Conservation (phyloP, 2,888 invertebrate species). For the Strigamia transsilvanica region DNA sequence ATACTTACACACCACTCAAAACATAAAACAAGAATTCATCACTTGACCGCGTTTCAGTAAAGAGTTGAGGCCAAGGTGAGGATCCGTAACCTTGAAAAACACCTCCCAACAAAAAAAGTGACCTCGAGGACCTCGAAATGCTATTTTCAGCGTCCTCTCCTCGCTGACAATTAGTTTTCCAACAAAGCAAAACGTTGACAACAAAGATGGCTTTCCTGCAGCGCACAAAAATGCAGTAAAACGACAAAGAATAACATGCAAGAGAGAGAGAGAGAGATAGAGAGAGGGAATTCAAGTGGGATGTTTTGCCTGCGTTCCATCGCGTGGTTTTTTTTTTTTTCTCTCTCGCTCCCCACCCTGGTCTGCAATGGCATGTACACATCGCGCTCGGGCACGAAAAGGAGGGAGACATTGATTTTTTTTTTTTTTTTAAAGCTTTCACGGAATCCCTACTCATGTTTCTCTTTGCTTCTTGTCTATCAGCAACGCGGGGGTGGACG, state of each 20-base stretch:
- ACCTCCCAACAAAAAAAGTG: background rate
- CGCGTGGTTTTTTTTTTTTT: conserved; percentile 10
- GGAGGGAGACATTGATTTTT: conserved; percentile 53
- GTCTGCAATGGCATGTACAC: conserved; percentile 43
- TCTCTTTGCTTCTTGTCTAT: conserved; percentile 50
- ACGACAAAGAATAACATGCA: conserved; percentile 16
- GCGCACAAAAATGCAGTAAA: conserved; percentile 19
- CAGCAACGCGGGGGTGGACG: conserved; percentile 31
- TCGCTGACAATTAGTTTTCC: background rate
- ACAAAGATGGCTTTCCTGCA: conserved; percentile 7
- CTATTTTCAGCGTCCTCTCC: background rate
- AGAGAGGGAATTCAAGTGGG: conserved; percentile 29
- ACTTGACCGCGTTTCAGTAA: background rate
- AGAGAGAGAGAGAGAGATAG: background rate
- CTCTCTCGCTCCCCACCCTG: conserved; percentile 15
- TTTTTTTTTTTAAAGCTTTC: conserved; percentile 54
- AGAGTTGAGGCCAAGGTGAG: conserved; percentile 23
- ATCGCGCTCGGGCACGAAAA: conserved; percentile 23
- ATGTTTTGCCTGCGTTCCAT: conserved; percentile 37
- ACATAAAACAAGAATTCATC: background rate
- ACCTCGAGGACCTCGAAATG: background rate
- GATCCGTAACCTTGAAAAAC: conserved; percentile 26
- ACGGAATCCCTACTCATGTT: conserved; percentile 51
- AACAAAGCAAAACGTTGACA: background rate
- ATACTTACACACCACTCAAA: conserved; percentile 3